Conservation (phyloP, 2,113 vertebrate genomes). For the Amblyornis subalaris region DNA sequence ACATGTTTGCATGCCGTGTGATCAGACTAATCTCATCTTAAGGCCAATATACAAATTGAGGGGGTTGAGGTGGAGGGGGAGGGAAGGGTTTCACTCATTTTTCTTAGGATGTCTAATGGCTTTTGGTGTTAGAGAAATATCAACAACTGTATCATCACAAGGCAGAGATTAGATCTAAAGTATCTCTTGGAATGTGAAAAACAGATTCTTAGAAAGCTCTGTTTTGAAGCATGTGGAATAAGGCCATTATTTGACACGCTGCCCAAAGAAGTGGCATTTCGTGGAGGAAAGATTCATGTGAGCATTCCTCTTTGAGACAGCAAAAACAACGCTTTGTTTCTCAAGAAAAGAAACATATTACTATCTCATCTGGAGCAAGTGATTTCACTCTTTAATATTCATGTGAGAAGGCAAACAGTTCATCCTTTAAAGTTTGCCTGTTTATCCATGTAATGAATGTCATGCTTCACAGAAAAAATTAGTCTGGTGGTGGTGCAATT, state of each 20-base stretch:
- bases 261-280: neutral
- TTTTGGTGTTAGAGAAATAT: neutral
- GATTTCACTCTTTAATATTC: neutral
- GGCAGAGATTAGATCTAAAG: neutral
- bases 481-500: neutral
- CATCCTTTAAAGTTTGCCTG: neutral
- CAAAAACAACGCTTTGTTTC: neutral
- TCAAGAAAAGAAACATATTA: neutral
- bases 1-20: fast-evolving
- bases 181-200: neutral
- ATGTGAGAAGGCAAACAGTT: neutral
- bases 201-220: neutral
- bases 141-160: neutral
- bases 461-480: neutral
- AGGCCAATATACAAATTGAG: neutral
- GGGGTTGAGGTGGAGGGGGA: neutral
- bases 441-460: neutral
- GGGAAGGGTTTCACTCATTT: neutral
- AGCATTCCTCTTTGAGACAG: neutral
- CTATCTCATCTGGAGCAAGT: neutral
- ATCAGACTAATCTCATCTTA: neutral
- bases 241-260: neutral
- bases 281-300: neutral
- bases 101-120: neutral
- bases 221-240: neutral